Conservation (phyloP, 2,797 vertebrate genomes). For the Pogoniulus pusillus region DNA sequence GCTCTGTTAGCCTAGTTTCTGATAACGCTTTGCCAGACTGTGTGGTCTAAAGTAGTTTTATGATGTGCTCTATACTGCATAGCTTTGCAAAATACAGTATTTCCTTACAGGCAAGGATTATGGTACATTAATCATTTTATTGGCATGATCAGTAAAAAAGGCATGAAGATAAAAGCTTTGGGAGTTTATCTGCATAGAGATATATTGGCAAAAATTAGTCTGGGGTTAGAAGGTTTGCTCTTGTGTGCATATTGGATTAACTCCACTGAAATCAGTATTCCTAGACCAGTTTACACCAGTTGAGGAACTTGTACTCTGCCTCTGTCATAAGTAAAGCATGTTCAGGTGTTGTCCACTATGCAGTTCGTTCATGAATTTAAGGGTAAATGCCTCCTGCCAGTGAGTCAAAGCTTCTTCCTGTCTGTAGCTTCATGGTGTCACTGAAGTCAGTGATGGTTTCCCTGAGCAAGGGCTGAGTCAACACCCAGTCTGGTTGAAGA, state of each 20-base stretch:
- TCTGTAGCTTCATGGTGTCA: background rate
- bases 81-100: slow-evolving; percentile 43
- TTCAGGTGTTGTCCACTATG: background rate
- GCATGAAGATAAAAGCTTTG: slow-evolving; percentile 36
- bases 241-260: background rate
- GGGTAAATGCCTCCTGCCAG: slow-evolving; percentile 19
- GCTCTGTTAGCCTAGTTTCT: background rate
- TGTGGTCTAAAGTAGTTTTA: slow-evolving; percentile 44
- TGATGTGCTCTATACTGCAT: slow-evolving; percentile 41
- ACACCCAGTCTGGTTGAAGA: background rate
- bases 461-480: slow-evolving; percentile 46
- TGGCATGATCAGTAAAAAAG: slow-evolving; percentile 43
- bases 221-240: background rate
- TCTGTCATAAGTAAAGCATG: background rate
- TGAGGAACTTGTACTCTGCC: slow-evolving; percentile 1
- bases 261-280: background rate
- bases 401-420: background rate
- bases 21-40: background rate
- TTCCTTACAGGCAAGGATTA: slow-evolving; percentile 48
- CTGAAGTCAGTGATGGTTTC: slow-evolving; percentile 3
- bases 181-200: slow-evolving; percentile 53
- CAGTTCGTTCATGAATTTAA: slow-evolving; percentile 14
- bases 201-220: slow-evolving; percentile 27
- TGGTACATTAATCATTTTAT: slow-evolving; percentile 2
- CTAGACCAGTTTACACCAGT: background rate